Base-by-base conservation (phyloP, 2,888 invertebrate genomes). In the Eledona agricola region DNA sequence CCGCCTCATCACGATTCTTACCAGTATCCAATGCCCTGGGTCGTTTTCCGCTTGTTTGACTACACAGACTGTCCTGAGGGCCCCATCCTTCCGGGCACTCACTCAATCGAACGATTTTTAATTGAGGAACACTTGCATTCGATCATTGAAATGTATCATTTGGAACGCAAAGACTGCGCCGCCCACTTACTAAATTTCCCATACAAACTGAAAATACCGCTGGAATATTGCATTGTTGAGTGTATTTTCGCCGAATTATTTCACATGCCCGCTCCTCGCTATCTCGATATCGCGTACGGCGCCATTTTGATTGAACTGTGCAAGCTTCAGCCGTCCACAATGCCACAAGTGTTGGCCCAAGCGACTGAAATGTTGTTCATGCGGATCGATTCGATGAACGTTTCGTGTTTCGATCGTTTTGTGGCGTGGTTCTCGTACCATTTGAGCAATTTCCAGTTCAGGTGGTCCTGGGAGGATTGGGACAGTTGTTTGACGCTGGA, bases 381-480 rank as follows among this genome's bases (percentile, higher is more conserved):
- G 79, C 83, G 98, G 58, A 90, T 98, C 70, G 96, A 98, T 73
- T 88, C 91, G 0, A 98, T 99, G 98, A 96, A 97, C 74, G 90
- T 94, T 0, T 88, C 93, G 1, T 95, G 96, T 72, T 93, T 98
- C 76, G 98, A 99, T 77, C 87, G 97, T 66, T 96, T 99, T 75
- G 92, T 91, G 12, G 89, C 87, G 74, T 99, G 99, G 99, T 99
- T 99, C 77, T 87, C 93, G 0, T 98, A 98, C 75, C 98, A 99
- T 78, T 81, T 99, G 77, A 97, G 97, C 75, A 99, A 99, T 79
- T 99, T 99, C 76, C 97, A 99, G 77, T 99, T 96, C 75, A 87
- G 96, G 42, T 99, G 98, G 98, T 94, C 94, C 1, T 99, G 99
- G 99, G 93, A 94, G 62, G 95, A 95, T 71, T 95, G 95, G 95